A percentile compares a stretch with the other conserved stretches of the same genome.
These are phyloP conservation scores for Lanius collurio DNA, from an alignment of 2,113 vertebrate genomes.

Conservation along the genomic window DNA sequence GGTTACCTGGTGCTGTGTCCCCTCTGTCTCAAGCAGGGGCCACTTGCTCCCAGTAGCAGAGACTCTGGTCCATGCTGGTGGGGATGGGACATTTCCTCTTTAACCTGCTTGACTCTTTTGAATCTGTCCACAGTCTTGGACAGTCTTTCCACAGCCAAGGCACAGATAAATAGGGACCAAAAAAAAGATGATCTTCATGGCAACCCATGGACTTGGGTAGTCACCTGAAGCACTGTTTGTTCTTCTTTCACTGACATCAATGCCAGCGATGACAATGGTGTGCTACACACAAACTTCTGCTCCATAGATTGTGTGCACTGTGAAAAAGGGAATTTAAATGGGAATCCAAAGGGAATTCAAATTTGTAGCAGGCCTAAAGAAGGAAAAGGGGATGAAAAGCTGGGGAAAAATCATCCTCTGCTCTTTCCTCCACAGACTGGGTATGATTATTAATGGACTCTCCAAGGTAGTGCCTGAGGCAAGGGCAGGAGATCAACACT, in stretches of 20 bases:
- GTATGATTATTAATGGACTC: neutral
- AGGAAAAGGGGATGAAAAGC: neutral
- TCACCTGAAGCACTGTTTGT: neutral
- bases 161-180: neutral
- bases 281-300: neutral
- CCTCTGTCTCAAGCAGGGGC: too few relatives aligned
- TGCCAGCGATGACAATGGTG: accelerated
- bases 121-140: too few relatives aligned
- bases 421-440: neutral
- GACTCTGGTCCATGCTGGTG: too few relatives aligned
- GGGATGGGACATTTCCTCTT: too few relatives aligned
- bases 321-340: neutral
- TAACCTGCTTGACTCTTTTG: too few relatives aligned
- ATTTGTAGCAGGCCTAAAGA: neutral
- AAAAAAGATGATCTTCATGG: neutral
- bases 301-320: neutral
- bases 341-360: neutral
- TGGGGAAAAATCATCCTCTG: neutral
- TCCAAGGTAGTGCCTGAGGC: neutral
- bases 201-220: neutral
- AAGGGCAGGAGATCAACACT: neutral
- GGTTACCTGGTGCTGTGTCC: too few relatives aligned
- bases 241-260: neutral
- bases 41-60: too few relatives aligned
- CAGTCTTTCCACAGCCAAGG: neutral